Evolutionary conservation across 2,113 vertebrate genomes (phyloP), one percentile per base, ranked within the genome.

Genomic region (Eudyptes chrysolophus): DNA sequence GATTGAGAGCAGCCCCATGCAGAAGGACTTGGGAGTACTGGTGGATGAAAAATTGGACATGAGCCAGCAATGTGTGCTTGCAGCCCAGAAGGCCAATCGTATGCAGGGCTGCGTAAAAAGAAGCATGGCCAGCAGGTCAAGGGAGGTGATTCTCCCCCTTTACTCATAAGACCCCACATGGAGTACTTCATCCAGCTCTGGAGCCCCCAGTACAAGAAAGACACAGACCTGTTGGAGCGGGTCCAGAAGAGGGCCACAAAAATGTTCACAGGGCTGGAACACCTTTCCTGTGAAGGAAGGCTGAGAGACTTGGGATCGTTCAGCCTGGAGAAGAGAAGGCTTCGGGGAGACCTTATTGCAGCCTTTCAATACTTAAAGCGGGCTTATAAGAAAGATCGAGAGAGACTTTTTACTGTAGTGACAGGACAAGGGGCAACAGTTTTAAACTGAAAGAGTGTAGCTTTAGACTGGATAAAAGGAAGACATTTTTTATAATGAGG

Each of bases 61-160:
- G 48, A 46, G 7, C 30, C 3, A 3, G 7, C 13, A 58, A 46
- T 11, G 9, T 27, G 32, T 2, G 1, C 10, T 44, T 9, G 32
- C 5, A 46, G 38, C 8, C 48, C 69, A 74, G 38, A 42, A n/a
- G 29, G 16, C 3, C 24, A 29, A 2, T 1, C 1, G 1, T 24
- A 36, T 7, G 18, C 25, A 3, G 27, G 26, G 27, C 15, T 86
- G 18, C 58, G 46, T 26, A 3, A 65, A 15, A 54, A 72, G 26
- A 64, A 65, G 16, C 0, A 0, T 13, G 17, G 8, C 4, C 27
- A 55, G 34, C 17, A 27, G 21, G 22, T 36, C 3, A 1, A 62
- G 30, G 25, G 38, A 32, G 11, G 21, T 25, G 17, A 55, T 65
- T 55, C 22, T 48, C 2, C 5, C 21, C 7, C 27, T 55, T 17